These are phyloP conservation scores for Mastigias papua DNA, from an alignment of 30 jellyfish, hydroid and myxozoan species.

Conservation along the genomic window DNA sequence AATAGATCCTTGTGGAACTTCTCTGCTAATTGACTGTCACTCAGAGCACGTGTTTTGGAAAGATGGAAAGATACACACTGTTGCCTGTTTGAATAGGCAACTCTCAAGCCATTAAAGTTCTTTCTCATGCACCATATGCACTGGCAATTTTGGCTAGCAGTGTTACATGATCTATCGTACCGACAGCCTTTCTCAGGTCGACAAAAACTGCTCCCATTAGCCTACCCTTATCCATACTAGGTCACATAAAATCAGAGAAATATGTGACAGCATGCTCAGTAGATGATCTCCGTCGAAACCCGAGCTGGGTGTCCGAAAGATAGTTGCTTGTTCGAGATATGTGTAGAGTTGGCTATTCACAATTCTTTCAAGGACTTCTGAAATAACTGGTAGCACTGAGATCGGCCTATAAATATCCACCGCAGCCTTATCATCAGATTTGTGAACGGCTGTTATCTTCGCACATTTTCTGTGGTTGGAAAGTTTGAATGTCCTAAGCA, in stretches of 20 bases:
- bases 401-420: slow-evolving; percentile 26
- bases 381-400: slow-evolving; percentile 29
- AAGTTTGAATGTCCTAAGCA: slow-evolving; percentile 26
- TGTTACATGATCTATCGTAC: background rate
- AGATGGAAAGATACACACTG: background rate
- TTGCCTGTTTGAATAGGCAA: background rate
- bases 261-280: slow-evolving; percentile 51
- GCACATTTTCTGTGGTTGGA: slow-evolving; percentile 46
- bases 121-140: slow-evolving; percentile 1
- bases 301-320: background rate
- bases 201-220: background rate
- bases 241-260: slow-evolving; percentile 14
- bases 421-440: slow-evolving; percentile 31
- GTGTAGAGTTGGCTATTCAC: slow-evolving; percentile 39
- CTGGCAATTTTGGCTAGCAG: background rate
- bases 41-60: slow-evolving; percentile 17
- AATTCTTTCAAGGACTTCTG: slow-evolving; percentile 21
- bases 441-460: slow-evolving; percentile 31
- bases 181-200: background rate
- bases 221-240: slow-evolving; percentile 32
- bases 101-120: background rate
- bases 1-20: background rate
- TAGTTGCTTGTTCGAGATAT: background rate
- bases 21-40: background rate
- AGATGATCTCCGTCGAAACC: slow-evolving; percentile 29